These are phyloP conservation scores for Siphlonurus alternatus DNA, from an alignment of 2,888 invertebrate species.

Conservation along the genomic window DNA sequence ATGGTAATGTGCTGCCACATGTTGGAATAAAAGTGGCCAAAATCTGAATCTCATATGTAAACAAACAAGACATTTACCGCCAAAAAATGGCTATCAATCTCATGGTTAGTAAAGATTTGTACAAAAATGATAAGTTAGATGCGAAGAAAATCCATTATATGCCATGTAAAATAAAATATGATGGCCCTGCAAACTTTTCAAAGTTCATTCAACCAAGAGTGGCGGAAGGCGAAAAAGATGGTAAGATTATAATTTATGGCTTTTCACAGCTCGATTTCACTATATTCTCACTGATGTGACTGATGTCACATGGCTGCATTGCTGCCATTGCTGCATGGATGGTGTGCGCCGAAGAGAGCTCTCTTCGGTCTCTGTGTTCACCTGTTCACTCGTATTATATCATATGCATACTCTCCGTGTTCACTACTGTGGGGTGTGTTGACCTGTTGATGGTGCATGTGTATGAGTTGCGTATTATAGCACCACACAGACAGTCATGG, in stretches of 20 bases:
- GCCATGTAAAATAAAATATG: slow-evolving; percentile 52
- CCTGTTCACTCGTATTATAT: too few relatives aligned
- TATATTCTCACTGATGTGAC: neutral
- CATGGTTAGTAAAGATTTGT: neutral
- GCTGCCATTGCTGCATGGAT: too few relatives aligned
- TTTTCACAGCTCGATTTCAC: too few relatives aligned
- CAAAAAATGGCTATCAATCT: neutral
- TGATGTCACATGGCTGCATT: too few relatives aligned
- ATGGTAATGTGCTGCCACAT: neutral
- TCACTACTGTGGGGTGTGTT: too few relatives aligned
- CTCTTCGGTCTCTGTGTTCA: too few relatives aligned
- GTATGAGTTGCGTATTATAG: too few relatives aligned
- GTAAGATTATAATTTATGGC: slow-evolving; percentile 28
- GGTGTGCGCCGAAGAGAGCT: too few relatives aligned
- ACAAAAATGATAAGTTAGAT: neutral
- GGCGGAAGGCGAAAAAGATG: slow-evolving; percentile 29
- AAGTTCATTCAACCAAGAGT: slow-evolving; percentile 49
- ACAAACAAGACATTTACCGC: too few relatives aligned
- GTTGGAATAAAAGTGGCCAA: neutral
- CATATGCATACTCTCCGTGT: too few relatives aligned
- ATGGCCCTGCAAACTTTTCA: slow-evolving; percentile 48
- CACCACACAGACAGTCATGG: too few relatives aligned
- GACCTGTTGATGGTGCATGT: too few relatives aligned
- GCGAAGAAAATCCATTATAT: slow-evolving; percentile 38
- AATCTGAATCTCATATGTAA: neutral